A percentile compares a stretch with the other conserved stretches of the same genome.
Evolutionary conservation across 1,140 invertebrate genomes (phyloP).

Genomic region (Leptinotarsa texana): DNA sequence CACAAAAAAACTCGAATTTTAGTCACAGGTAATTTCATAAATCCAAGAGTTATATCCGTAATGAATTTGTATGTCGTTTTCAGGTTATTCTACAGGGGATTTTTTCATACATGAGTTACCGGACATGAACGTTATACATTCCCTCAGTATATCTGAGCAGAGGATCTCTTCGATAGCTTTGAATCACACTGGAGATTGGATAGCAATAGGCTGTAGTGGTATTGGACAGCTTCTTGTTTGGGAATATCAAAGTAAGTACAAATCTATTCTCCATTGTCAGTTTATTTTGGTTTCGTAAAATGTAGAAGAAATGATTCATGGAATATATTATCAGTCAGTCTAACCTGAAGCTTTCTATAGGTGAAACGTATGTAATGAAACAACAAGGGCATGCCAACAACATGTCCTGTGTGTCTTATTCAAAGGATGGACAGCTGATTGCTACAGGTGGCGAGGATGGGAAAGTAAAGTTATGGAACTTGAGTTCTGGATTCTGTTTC

Average conservation of each 20-base stretch:
- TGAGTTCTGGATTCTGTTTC: conserved; percentile 87
- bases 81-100: conserved; percentile 76
- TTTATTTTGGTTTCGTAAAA: too few species aligned
- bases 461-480: conserved; percentile 97
- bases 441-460: conserved; percentile 94
- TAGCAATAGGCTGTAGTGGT: conserved; percentile 83
- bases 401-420: conserved; percentile 88
- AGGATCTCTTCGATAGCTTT: conserved; percentile 78
- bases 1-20: conserved; percentile 78
- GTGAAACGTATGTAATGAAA: conserved; percentile 95
- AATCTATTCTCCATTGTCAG: not conserved
- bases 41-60: not conserved
- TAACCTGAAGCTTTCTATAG: conserved; percentile 46
- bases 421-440: conserved; percentile 86
- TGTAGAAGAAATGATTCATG: too few species aligned
- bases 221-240: conserved; percentile 92
- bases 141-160: conserved; percentile 82
- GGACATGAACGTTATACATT: conserved; percentile 89
- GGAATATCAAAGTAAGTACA: conserved; percentile 91
- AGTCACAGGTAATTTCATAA: conserved; percentile 62
- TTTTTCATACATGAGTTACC: conserved; percentile 94
- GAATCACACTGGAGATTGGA: conserved; percentile 91
- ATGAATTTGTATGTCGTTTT: conserved; percentile 30
- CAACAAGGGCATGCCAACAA: conserved; percentile 93
- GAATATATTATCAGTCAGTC: too few species aligned